phyloP scores from a whole-genome alignment of 2,797 vertebrate species.

The Enteromius mattozi region DNA sequence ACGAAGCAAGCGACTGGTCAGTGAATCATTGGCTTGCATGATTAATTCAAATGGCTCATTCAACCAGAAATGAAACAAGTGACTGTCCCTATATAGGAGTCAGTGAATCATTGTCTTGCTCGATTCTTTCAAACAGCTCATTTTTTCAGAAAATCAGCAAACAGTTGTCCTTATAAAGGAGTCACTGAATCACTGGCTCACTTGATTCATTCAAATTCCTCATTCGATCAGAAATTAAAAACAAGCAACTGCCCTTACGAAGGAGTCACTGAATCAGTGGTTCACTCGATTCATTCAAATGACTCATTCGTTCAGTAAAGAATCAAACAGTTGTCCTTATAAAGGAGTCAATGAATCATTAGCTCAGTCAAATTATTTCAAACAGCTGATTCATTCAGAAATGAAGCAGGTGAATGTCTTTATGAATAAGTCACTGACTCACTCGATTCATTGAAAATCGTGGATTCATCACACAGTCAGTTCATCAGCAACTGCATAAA shows the following conservation, averaged over 20 bases:
- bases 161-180: too few species aligned
- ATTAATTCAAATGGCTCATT: background rate
- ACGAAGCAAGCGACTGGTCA: background rate
- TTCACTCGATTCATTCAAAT: background rate
- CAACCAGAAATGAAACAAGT: too few species aligned
- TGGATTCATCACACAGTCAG: background rate
- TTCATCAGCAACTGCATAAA: too few species aligned
- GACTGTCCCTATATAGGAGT: too few species aligned
- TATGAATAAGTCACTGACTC: background rate
- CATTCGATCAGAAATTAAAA: background rate
- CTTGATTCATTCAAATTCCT: too few species aligned
- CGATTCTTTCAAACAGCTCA: too few species aligned
- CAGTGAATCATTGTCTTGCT: too few species aligned
- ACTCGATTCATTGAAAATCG: background rate
- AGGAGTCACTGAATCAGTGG: background rate
- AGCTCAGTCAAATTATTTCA: rapidly evolving
- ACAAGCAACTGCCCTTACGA: background rate
- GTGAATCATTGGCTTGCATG: background rate
- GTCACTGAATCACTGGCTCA: too few species aligned
- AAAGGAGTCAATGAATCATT: background rate
- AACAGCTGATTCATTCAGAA: background rate
- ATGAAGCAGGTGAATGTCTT: background rate
- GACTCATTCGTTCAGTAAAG: background rate
- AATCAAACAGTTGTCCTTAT: background rate
- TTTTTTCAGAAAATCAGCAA: too few species aligned